Percentiles rank a stretch among this genome's conserved stretches.
These are phyloP conservation scores for Sciurus carolinensis DNA, from an alignment of 2,797 vertebrate species.

Conservation along the genomic window DNA sequence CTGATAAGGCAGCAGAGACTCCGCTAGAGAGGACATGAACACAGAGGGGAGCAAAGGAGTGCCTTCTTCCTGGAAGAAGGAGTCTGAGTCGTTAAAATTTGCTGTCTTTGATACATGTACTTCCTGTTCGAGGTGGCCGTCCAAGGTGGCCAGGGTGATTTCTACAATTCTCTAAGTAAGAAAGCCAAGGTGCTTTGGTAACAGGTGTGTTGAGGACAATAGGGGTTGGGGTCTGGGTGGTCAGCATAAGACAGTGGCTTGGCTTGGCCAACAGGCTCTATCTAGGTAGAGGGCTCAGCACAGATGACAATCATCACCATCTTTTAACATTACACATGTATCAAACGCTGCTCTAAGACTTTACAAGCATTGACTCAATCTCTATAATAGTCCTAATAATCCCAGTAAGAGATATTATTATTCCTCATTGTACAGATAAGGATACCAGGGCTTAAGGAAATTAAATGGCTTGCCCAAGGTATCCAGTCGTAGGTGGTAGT, in stretches of 20 bases:
- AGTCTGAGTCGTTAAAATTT: neutral
- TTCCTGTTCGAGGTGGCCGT: neutral
- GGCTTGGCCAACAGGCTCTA: neutral
- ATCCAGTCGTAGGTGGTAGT: neutral
- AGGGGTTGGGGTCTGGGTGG: neutral
- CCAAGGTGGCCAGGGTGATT: neutral
- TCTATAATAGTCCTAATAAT: conserved; percentile 19
- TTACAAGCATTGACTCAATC: neutral
- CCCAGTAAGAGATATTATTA: neutral
- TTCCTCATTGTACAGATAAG: neutral
- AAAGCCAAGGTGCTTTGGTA: neutral
- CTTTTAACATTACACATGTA: neutral
- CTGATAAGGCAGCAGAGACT: neutral
- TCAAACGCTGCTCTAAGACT: neutral
- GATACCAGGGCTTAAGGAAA: conserved; percentile 35
- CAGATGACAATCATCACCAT: neutral
- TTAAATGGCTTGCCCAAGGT: neutral
- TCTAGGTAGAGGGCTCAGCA: neutral
- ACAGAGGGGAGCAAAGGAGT: neutral
- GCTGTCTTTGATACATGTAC: neutral
- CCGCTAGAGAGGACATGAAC: neutral
- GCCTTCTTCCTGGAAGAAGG: neutral
- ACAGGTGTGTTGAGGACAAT: neutral
- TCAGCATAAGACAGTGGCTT: neutral
- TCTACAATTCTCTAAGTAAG: neutral